phyloP scores from a whole-genome alignment of 2,113 vertebrate species.

The Hippopotamus amphibius region DNA sequence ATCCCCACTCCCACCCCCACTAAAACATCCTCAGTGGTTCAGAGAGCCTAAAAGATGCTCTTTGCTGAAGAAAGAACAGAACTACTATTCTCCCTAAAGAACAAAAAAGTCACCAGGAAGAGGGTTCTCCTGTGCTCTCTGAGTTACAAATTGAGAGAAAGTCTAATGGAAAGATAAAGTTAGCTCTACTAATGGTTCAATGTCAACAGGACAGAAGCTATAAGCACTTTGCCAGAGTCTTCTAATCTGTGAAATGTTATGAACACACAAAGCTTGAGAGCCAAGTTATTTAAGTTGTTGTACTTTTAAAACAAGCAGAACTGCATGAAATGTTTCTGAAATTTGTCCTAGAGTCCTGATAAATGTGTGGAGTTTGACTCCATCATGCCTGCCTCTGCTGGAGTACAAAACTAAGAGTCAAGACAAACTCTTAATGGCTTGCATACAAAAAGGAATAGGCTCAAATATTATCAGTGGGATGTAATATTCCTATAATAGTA shows the following conservation, averaged over 20 bases:
- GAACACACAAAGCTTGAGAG: neutral
- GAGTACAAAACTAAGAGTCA: neutral
- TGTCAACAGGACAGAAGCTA: neutral
- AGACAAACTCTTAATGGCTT: neutral
- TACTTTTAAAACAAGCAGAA: slow-evolving; percentile 3
- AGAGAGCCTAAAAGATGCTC: neutral
- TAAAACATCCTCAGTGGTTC: neutral
- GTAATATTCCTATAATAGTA: neutral
- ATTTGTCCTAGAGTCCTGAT: neutral
- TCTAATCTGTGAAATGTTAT: neutral
- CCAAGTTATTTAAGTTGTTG: neutral
- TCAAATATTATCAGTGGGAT: neutral
- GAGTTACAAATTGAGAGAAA: neutral
- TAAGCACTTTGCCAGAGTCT: neutral
- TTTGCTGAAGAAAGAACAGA: neutral
- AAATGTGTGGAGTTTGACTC: neutral
- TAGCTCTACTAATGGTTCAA: neutral
- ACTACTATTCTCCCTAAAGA: neutral
- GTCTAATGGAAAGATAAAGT: neutral
- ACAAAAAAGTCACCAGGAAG: neutral
- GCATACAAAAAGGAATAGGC: neutral
- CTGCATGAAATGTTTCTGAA: neutral
- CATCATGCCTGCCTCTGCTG: neutral
- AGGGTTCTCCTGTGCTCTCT: neutral
- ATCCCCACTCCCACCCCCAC: neutral